Conservation (phyloP, 2,797 vertebrate species). For the Parauchenoglanis ngamensis region DNA sequence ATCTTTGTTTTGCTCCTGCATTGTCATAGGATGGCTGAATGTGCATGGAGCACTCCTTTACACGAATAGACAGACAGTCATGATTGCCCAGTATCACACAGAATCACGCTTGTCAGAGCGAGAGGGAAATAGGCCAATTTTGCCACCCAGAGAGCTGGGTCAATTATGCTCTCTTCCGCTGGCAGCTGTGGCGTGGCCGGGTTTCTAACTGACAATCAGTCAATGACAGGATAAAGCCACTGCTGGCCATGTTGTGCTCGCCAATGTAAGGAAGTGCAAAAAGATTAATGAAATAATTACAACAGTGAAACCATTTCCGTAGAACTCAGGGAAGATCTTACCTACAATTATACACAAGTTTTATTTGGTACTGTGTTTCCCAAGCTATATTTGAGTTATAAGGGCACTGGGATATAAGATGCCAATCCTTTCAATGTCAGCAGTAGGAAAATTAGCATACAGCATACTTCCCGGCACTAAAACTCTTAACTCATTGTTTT, state of each 20-base stretch:
- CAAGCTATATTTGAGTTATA: neutral
- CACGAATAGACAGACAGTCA: neutral
- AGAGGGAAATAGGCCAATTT: slow-evolving; percentile 11
- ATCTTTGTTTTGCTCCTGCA: neutral
- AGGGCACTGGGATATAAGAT: neutral
- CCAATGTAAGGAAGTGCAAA: neutral
- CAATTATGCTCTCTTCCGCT: slow-evolving; percentile 5
- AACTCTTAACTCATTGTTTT: neutral
- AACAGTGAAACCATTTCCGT: neutral
- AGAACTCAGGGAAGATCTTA: neutral
- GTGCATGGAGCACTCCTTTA: neutral
- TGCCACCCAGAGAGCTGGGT: neutral
- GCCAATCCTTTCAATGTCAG: neutral
- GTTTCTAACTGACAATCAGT: slow-evolving; percentile 1
- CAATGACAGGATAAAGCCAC: neutral
- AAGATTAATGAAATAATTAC: neutral
- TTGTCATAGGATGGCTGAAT: neutral
- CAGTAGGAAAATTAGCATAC: neutral
- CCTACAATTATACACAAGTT: neutral
- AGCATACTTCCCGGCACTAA: neutral
- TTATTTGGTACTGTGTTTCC: neutral
- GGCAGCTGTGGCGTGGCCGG: neutral
- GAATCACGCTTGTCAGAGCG: neutral
- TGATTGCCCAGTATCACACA: neutral
- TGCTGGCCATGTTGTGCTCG: neutral